Percentiles rank a stretch among this genome's conserved stretches.
Conservation (phyloP, 2,888 invertebrate species). For the Cenopis cana region DNA sequence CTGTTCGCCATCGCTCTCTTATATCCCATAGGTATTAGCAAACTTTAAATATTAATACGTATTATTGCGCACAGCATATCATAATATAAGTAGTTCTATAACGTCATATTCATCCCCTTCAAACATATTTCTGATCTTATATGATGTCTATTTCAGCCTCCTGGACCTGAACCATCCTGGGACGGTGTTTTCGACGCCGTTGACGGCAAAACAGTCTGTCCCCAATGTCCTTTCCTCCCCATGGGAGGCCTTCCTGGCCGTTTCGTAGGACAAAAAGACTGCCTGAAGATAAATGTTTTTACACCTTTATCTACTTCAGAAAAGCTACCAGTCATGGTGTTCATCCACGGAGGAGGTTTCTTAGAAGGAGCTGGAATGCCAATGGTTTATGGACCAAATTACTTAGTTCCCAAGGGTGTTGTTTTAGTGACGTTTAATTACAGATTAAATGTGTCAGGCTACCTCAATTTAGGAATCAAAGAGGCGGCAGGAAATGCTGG, state of each 20-base stretch:
- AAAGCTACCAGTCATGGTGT: slow-evolving; percentile 72
- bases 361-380: slow-evolving; percentile 64
- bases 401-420: slow-evolving; percentile 65
- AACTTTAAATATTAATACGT: background rate
- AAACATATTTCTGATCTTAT: background rate
- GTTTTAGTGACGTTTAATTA: slow-evolving; percentile 74
- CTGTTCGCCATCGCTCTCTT: no score
- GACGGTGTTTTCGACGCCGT: slow-evolving; percentile 65
- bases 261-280: slow-evolving; percentile 61
- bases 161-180: slow-evolving; percentile 71
- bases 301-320: slow-evolving; percentile 58
- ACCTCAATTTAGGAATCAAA: slow-evolving; percentile 66
- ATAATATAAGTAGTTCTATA: background rate
- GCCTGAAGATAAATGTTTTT: slow-evolving; percentile 68
- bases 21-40: background rate
- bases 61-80: background rate
- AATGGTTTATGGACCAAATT: slow-evolving; percentile 67
- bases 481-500: slow-evolving; percentile 75
- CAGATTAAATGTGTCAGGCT: slow-evolving; percentile 72
- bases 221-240: slow-evolving; percentile 52
- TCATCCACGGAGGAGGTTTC: slow-evolving; percentile 75
- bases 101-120: background rate
- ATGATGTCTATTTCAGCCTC: slow-evolving; percentile 63
- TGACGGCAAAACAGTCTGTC: slow-evolving; percentile 66
- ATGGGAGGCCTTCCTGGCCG: background rate